phyloP scores from a whole-genome alignment of 2,113 vertebrate genomes.

The Chloroceryle aenea region DNA sequence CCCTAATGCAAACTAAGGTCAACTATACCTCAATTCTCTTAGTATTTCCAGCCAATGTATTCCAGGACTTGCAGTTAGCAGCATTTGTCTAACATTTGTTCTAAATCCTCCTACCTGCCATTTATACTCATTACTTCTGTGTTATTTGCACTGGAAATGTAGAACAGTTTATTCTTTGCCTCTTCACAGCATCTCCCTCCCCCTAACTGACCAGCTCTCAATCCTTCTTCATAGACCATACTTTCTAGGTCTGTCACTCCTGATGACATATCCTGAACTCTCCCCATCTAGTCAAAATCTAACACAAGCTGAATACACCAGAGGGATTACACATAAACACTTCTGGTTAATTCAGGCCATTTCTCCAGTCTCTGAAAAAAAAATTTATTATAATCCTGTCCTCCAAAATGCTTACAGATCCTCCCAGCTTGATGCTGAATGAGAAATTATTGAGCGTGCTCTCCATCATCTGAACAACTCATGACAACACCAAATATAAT shows the following conservation, averaged over 20 bases:
- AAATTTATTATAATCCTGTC: background rate
- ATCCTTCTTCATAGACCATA: background rate
- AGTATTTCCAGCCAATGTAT: background rate
- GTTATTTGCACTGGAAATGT: background rate
- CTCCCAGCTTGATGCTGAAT: background rate
- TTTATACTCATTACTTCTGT: background rate
- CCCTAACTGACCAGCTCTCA: background rate
- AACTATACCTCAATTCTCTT: background rate
- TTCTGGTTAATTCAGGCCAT: background rate
- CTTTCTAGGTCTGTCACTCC: background rate
- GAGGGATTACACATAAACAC: background rate
- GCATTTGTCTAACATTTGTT: background rate
- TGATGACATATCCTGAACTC: background rate
- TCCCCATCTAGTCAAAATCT: background rate
- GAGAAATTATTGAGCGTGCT: background rate
- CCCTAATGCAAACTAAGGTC: background rate
- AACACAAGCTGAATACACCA: background rate
- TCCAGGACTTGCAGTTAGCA: background rate
- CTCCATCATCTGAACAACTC: background rate
- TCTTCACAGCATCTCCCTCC: background rate
- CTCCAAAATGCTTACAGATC: background rate
- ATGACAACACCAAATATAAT: background rate
- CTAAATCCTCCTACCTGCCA: background rate
- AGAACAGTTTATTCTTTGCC: background rate
- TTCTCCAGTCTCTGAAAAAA: background rate